Evolutionary conservation across 2,797 vertebrate species (phyloP), one percentile per base, ranked within the genome.

Genomic region (Mormyrus proboscirostris): DNA sequence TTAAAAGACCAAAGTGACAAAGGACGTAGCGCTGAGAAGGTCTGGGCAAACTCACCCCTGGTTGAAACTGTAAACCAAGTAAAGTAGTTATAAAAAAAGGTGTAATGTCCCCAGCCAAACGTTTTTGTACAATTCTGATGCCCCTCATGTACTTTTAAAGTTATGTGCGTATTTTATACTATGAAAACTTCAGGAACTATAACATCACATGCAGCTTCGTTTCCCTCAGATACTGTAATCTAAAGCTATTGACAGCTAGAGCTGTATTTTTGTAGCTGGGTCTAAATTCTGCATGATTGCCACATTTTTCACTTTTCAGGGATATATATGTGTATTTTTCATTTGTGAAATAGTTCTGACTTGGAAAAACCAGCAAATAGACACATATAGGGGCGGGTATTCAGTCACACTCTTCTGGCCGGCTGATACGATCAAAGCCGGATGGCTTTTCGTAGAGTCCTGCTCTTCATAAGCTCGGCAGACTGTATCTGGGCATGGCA

Each of bases 401-500:
- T 89, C 76, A 89, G 76, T n/a, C 57, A 86, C 38, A 86, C 59
- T 49, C 49, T 22, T 47, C 33, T 89, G 49, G 29, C 47, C 19
- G 62, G 55, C 59, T 53, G 89, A 89, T 87, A 73, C 6, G 47
- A 89, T 87, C 85, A 79, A 79, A 79, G n/a, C 16, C 44, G 55
- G 25, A 65, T 65, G 82, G 25, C 49, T 88, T 89, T 88, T 62
- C 82, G 47, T 59, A 2, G 50, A 10, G 59, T 38, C 59, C 88
- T 65, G 50, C 50, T 50, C 86, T 82, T 62, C 53, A 55, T 87
- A 86, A 89, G 50, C 49, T 82, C 76, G 2, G 73, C 73, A 83
- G 69, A 55, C n/a, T 57, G 76, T 89, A 79, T 86, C 82, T 69
- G 19, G 47, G 73, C 73, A 50, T 85, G 59, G 82, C 88, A 89